Evolutionary conservation across 1,140 invertebrate species (phyloP), one percentile per base, ranked within the genome.

Genomic region (Bilobella aurantiaca): DNA sequence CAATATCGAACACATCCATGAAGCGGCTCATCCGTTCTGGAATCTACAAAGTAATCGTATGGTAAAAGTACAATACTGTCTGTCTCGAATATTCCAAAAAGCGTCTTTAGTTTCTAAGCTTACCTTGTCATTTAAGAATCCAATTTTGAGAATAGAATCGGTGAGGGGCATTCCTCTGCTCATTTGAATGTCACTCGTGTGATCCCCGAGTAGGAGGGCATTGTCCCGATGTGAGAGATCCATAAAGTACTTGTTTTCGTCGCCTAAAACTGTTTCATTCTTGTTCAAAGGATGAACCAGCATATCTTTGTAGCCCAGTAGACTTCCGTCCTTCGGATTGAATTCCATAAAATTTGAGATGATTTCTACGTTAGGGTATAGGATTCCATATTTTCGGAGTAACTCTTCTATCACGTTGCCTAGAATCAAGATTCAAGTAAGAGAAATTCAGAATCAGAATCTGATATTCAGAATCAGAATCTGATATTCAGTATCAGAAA

Each of bases 281-380:
- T 96, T 97, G 75, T 96, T 97, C 74, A 87, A 92, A 1, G 87
- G 49, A 29, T 81, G 78, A 64, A 96, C 92, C 25, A 67, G 32
- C 31, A 83, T 82, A 21, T 85, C 82, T 70, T 87, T 84, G 75
- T 88, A 89, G 0, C 90, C 91, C 59, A 53, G 29, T 58, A 87
- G 77, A 23, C 80, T 73, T 30, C 83, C 88, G 31, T 8, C 25
- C 59, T 86, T 75, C 18, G 80, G 74, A 75, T 90, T 82, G 71
- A 87, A 89, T 14, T 87, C 82, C 63, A 96, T 82, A 77, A 93
- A 96, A 78, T 98, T 98, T 1, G 93, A 94, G 18, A 97, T 84
- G 23, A 94, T 82, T 80, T 89, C 79, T 67, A 82, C 81, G 76
- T 91, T 86, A 1, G 84, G 77, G n/a, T 82, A 80, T 25, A 86